Evolutionary conservation across 2,888 invertebrate species (phyloP), one percentile per base, ranked within the genome.

Genomic region (Enchytraeus crypticus): DNA sequence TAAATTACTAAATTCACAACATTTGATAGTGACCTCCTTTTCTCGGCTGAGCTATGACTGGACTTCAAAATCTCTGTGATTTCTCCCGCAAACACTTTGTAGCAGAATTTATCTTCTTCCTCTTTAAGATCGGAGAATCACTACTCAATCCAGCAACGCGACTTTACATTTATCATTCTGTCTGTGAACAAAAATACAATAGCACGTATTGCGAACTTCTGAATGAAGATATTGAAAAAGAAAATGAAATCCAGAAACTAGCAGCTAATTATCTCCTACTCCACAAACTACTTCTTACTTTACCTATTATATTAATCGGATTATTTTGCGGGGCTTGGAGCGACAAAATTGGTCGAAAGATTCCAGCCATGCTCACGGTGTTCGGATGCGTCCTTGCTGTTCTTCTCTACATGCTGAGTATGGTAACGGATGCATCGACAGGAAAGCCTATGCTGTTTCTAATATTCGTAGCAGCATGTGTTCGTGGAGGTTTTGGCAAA

Each of bases 101-200:
- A 11, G 73, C 74, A 8, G 77, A 77, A 53, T 32, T 74, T 0
- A 71, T 78, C 3, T 77, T 78, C 67, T 74, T 79, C 62, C 65
- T 78, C 5, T 79, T 76, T 71, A 78, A 79, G 62, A 70, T 74
- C 1, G 77, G 74, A 3, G 77, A 77, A 43, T 72, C 77, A 1
- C 72, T 78, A 71, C 69, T 78, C 38, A 78, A 78, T 56, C 78
- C 79, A 5, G 72, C 75, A 0, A 67, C 74, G 1, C 68, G 76
- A 1, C 74, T 78, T 2, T 76, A 73, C 65, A 74, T 78, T 53
- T 71, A 76, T 54, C 69, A 72, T 38, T 69, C 71, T 23, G 73
- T 75, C 18, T 76, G 77, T 58, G 60, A 66, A 51, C 43, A 54
- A 5, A 32, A 60, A 11, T 60, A 47, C 26, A 53, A 57, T 26